phyloP scores from a whole-genome alignment of 2,113 vertebrate species.

The Trachemys scripta region DNA sequence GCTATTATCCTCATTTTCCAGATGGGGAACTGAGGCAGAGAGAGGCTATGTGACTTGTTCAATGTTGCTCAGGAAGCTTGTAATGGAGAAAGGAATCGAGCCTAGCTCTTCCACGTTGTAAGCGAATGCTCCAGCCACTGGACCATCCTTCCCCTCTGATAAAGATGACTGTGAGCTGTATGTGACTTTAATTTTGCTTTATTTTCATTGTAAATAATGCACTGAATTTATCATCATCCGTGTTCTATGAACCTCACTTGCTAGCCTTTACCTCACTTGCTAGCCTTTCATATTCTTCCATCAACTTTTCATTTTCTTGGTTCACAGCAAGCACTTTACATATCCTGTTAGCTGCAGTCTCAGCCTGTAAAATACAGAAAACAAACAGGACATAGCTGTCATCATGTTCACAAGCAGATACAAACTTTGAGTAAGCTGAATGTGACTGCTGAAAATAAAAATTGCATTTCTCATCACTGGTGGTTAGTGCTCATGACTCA shows the following conservation, averaged over 20 bases:
- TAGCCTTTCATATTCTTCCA: constrained; percentile 98
- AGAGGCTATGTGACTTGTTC: not conserved
- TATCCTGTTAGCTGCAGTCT: constrained; percentile 98
- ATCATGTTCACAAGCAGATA: constrained; percentile 20
- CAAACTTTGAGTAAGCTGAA: not conserved
- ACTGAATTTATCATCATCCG: not conserved
- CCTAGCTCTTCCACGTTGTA: not conserved
- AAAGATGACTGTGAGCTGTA: not conserved
- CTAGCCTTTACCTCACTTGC: constrained; percentile 93
- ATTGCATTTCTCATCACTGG: not conserved
- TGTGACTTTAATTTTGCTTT: not conserved
- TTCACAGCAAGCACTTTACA: constrained; percentile 98
- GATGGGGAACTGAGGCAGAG: not conserved
- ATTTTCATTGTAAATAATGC: not conserved
- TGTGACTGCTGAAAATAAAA: constrained; percentile 19
- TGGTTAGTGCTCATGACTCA: not conserved
- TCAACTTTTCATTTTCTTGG: constrained; percentile 99
- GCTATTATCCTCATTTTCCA: not conserved
- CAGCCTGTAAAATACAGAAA: constrained; percentile 87
- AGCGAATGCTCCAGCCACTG: not conserved
- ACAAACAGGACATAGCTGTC: constrained; percentile 49
- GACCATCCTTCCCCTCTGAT: not conserved
- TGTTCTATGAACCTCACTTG: not conserved
- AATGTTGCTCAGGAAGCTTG: not conserved
- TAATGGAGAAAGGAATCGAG: not conserved